phyloP scores from a whole-genome alignment of 2,888 invertebrate species.

The Luperina nickerlii region DNA sequence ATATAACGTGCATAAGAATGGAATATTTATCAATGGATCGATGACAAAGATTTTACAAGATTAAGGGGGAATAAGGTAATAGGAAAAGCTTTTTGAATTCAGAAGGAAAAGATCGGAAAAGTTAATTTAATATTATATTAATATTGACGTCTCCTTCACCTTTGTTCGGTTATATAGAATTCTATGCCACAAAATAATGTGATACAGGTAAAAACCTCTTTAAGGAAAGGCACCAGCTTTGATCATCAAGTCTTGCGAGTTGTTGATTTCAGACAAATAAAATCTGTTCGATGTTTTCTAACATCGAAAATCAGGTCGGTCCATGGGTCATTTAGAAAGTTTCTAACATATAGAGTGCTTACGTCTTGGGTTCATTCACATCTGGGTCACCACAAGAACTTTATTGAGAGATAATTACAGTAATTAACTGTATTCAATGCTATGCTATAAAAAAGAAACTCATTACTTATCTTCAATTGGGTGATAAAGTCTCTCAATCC shows the following conservation, averaged over 20 bases:
- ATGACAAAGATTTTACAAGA: slow-evolving; percentile 37
- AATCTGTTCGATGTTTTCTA: background rate
- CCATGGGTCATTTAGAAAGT: slow-evolving; percentile 10
- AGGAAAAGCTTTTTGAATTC: slow-evolving; percentile 31
- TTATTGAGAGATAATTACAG: slow-evolving; percentile 8
- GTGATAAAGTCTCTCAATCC: slow-evolving; percentile 45
- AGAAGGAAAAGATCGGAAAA: background rate
- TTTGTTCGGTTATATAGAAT: background rate
- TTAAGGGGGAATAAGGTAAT: slow-evolving; percentile 14
- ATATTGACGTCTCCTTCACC: too few species aligned
- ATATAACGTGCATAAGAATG: slow-evolving; percentile 35
- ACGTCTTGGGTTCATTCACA: slow-evolving; percentile 11
- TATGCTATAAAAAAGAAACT: slow-evolving; percentile 29
- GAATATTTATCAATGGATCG: slow-evolving; percentile 55
- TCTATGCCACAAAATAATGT: background rate
- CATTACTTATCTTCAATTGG: slow-evolving; percentile 49
- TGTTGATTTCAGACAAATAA: background rate
- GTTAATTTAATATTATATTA: slow-evolving; percentile 17
- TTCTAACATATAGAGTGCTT: slow-evolving; percentile 17
- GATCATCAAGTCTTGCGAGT: background rate
- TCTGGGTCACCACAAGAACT: slow-evolving; percentile 7
- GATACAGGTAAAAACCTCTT: background rate
- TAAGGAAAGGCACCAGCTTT: background rate
- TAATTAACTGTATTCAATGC: slow-evolving; percentile 26
- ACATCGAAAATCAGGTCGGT: background rate